phyloP scores from a whole-genome alignment of 2,888 invertebrate species.

The Zeuzera pyrina region DNA sequence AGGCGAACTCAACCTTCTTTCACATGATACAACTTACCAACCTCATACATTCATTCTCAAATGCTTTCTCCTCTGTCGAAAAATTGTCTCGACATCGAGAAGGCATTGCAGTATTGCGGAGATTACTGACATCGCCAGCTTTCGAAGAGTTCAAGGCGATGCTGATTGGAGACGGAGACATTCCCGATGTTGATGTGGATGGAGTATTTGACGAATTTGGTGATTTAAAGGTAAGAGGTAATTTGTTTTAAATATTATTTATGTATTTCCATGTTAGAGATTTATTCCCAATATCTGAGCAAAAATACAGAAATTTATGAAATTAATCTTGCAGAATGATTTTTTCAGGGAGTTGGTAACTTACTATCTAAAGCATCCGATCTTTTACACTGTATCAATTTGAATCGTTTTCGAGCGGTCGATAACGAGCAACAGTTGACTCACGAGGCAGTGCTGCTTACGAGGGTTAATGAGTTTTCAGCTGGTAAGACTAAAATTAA shows the following conservation, averaged over 20 bases:
- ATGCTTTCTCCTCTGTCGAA: conserved; percentile 39
- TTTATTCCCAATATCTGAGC: neutral
- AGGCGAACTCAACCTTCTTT: conserved; percentile 72
- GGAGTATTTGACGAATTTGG: conserved; percentile 39
- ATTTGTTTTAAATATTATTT: neutral
- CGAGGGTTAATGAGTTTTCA: conserved; percentile 76
- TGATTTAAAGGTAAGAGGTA: conserved; percentile 32
- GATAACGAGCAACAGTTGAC: conserved; percentile 69
- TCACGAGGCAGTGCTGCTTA: conserved; percentile 69
- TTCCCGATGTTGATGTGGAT: conserved; percentile 34
- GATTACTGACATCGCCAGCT: conserved; percentile 27
- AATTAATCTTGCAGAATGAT: too few species aligned
- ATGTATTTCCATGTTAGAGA: neutral
- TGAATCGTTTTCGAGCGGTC: conserved; percentile 72
- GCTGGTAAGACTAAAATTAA: conserved; percentile 78
- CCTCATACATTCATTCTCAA: conserved; percentile 48
- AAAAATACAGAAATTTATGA: too few species aligned
- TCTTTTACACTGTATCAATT: conserved; percentile 75
- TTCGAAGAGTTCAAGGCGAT: conserved; percentile 28
- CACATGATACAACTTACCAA: conserved; percentile 53
- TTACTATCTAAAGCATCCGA: conserved; percentile 69
- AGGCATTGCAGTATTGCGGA: conserved; percentile 35
- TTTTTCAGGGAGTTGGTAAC: conserved; percentile 46
- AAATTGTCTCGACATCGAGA: conserved; percentile 34
- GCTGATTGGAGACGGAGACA: conserved; percentile 25